Conservation (phyloP, 2,797 vertebrate genomes). For the Synanceia verrucosa region DNA sequence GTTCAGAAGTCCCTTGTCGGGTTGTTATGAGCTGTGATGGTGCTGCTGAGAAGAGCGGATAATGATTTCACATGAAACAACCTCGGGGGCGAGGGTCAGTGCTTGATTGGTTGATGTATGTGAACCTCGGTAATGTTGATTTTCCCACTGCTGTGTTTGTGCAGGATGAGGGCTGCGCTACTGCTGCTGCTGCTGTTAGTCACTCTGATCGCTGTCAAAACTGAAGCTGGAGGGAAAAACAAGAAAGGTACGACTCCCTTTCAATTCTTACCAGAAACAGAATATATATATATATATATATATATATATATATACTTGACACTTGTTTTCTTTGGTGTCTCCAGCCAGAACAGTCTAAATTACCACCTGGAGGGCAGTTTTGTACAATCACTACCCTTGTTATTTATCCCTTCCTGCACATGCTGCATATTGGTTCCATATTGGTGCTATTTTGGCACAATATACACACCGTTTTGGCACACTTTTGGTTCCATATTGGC, state of each 20-base stretch:
- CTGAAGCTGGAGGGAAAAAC: conserved; percentile 82
- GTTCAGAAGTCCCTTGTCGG: background rate
- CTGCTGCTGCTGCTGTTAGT: conserved; percentile 77
- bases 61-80: conserved; percentile 12
- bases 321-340: too few species aligned
- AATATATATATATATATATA: too few species aligned
- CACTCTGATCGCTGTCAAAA: conserved; percentile 77
- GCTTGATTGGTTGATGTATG: conserved; percentile 6
- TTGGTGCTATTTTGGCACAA: too few species aligned
- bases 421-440: too few species aligned
- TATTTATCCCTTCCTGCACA: too few species aligned
- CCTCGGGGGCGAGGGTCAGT: background rate
- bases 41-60: background rate
- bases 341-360: too few species aligned
- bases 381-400: too few species aligned
- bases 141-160: background rate
- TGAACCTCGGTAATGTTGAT: background rate
- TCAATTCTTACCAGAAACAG: too few species aligned
- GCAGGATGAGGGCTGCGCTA: conserved; percentile 85
- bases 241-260: conserved; percentile 82
- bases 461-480: too few species aligned
- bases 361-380: too few species aligned
- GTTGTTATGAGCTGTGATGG: conserved; percentile 3
- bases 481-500: too few species aligned
- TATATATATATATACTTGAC: too few species aligned